Conservation (phyloP, 2,797 vertebrate species). For the Manis javanica region DNA sequence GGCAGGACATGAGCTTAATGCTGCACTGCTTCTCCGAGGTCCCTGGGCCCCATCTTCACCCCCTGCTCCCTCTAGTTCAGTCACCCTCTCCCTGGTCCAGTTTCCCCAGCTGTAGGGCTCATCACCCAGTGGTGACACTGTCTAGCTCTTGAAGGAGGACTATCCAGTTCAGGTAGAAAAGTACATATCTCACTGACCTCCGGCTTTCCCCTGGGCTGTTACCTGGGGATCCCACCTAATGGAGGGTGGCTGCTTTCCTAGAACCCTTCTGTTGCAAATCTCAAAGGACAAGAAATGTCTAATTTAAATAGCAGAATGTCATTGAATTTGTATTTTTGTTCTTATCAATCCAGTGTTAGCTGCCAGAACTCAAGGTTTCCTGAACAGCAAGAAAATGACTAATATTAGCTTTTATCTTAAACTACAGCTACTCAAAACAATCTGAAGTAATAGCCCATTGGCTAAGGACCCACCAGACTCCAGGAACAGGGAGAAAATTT, state of each 20-base stretch:
- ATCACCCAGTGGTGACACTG: neutral
- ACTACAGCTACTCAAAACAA: neutral
- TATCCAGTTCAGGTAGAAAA: fast-evolving
- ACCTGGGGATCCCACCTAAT: fast-evolving
- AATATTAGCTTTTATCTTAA: neutral
- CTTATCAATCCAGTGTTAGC: no score
- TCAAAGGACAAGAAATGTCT: neutral
- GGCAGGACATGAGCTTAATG: fast-evolving
- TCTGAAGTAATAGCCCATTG: neutral
- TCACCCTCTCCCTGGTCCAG: fast-evolving
- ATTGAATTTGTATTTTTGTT: neutral
- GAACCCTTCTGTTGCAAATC: neutral
- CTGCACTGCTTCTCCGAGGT: fast-evolving
- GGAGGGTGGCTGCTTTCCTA: neutral
- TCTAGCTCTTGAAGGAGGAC: neutral
- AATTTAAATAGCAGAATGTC: neutral
- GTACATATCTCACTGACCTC: fast-evolving
- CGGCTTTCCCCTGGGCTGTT: fast-evolving
- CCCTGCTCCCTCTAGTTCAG: neutral
- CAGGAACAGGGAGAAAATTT: neutral
- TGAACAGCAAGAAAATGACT: neutral
- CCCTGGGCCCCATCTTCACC: fast-evolving
- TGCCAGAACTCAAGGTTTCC: neutral
- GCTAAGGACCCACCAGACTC: neutral
- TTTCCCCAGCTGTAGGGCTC: no score